Evolutionary conservation across 2,797 vertebrate genomes (phyloP).

Genomic region (Avahi laniger): DNA sequence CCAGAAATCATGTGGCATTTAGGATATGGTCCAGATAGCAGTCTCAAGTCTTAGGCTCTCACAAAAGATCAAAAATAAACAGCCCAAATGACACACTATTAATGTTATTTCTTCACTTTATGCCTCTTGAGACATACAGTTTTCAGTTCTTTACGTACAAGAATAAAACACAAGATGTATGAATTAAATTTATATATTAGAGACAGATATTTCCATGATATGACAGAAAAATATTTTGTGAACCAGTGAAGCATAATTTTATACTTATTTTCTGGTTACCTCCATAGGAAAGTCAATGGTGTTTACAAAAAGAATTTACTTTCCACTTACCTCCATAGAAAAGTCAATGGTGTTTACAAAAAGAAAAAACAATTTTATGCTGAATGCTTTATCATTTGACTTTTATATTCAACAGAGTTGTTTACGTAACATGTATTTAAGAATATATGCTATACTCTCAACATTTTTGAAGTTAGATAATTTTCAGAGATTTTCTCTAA

Average conservation of each 20-base stretch:
- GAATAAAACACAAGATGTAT: not conserved
- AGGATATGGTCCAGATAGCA: not conserved
- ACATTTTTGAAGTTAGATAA: conserved; percentile 28
- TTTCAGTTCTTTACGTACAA: not conserved
- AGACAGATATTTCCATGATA: not conserved
- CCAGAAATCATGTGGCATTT: not conserved
- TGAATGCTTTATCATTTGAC: not conserved
- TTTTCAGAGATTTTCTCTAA: conserved; percentile 10
- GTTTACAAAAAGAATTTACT: not conserved
- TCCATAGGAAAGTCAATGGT: not conserved
- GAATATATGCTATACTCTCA: not conserved
- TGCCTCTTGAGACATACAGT: not conserved
- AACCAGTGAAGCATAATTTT: not conserved
- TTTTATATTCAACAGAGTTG: not conserved
- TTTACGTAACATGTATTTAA: not conserved
- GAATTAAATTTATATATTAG: not conserved
- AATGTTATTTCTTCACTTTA: not conserved
- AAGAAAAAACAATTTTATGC: not conserved
- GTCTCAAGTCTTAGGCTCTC: not conserved
- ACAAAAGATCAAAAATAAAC: not conserved
- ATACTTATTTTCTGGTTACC: not conserved
- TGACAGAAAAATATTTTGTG: not conserved
- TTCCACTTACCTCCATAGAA: not conserved
- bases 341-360: not conserved
- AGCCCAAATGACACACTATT: not conserved